Conservation (phyloP, 1,140 invertebrate species). For the Pogonognathellus flavescens region DNA sequence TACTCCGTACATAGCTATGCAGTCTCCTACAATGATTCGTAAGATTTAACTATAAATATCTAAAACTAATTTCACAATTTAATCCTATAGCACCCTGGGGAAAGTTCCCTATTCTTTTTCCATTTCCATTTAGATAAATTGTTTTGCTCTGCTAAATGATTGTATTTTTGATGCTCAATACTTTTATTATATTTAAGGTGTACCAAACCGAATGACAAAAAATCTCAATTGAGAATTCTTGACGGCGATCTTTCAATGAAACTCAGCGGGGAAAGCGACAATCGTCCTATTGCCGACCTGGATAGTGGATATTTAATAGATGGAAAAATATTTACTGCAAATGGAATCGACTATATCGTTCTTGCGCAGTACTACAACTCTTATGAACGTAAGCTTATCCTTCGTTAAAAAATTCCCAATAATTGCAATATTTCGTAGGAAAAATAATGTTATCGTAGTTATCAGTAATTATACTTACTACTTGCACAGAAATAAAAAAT, state of each 20-base stretch:
- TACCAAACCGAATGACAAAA: not conserved
- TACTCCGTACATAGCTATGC: conserved; percentile 24
- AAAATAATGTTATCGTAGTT: no score
- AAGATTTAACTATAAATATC: conserved; percentile 4
- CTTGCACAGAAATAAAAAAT: no score
- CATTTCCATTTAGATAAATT: no score
- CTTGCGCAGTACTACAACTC: conserved; percentile 46
- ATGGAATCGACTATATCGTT: conserved; percentile 16
- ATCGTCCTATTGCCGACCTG: not conserved
- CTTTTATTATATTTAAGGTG: not conserved
- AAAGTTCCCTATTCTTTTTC: no score
- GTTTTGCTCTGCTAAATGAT: no score
- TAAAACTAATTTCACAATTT: no score
- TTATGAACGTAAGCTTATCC: not conserved
- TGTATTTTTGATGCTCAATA: no score
- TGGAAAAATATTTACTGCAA: conserved; percentile 47
- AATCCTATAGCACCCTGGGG: no score
- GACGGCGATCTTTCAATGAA: not conserved
- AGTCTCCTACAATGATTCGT: conserved; percentile 53
- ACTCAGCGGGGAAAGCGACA: not conserved
- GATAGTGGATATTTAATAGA: conserved; percentile 52
- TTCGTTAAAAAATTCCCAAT: no score
- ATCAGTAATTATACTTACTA: no score
- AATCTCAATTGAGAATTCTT: not conserved
- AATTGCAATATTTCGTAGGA: no score